Percentiles rank a stretch among this genome's conserved stretches.
Evolutionary conservation across 1,140 invertebrate species (phyloP).

Genomic region (Elysia chlorotica): DNA sequence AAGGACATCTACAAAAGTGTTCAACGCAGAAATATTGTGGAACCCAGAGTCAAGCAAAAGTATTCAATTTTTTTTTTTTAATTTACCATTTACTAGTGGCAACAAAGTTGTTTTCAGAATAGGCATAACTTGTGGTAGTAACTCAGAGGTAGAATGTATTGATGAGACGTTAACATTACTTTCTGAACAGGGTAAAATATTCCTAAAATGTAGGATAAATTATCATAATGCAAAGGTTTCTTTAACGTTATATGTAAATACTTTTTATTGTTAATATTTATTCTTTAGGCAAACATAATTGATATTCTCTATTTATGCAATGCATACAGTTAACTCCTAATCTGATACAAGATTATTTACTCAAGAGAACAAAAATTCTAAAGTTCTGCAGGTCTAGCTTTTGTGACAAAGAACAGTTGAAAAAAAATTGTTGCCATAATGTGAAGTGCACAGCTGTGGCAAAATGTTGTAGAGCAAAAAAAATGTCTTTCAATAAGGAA

Average conservation of each 20-base stretch:
- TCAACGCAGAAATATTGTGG: constrained; percentile 78
- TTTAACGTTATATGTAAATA: background rate
- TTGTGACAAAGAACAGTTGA: background rate
- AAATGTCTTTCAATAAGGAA: background rate
- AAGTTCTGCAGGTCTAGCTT: too few species aligned
- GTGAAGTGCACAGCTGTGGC: background rate
- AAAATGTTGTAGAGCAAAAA: background rate
- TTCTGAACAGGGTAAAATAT: background rate
- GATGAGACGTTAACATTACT: background rate
- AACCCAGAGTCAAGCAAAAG: constrained; percentile 65
- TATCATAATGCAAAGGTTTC: background rate
- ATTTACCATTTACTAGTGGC: background rate
- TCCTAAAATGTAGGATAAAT: background rate
- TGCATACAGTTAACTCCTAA: too few species aligned
- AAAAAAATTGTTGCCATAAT: background rate
- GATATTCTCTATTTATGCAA: too few species aligned
- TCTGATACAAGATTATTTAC: too few species aligned
- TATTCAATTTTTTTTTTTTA: constrained; percentile 36
- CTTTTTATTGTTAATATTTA: too few species aligned
- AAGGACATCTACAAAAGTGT: constrained; percentile 78
- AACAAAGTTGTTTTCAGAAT: too few species aligned
- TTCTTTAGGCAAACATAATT: too few species aligned
- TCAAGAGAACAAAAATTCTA: too few species aligned
- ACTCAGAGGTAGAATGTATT: background rate
- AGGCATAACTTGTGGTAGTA: too few species aligned